A percentile compares a stretch with the other conserved stretches of the same genome.
phyloP scores from a whole-genome alignment of 1,140 invertebrate species.

The Cyrtorhinus lividipennis region DNA sequence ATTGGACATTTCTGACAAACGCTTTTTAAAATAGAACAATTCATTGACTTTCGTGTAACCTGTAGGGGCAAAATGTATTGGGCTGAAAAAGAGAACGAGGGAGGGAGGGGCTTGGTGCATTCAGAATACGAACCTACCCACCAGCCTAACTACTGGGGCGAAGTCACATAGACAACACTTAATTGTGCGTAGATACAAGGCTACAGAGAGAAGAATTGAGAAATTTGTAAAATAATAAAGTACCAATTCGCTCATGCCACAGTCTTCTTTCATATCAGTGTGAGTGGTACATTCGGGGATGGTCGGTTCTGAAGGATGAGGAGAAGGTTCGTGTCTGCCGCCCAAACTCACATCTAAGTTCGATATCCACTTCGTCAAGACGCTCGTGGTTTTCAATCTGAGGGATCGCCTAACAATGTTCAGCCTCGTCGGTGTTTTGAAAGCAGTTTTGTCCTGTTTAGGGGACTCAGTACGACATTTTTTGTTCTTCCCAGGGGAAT shows the following conservation, averaged over 20 bases:
- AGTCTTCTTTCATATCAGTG: constrained; percentile 11
- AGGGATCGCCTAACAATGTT: constrained; percentile 19
- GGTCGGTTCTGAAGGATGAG: not conserved
- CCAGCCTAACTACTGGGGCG: too few relatives aligned
- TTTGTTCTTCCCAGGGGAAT: not conserved
- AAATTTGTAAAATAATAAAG: too few relatives aligned
- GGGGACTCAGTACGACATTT: constrained; percentile 18
- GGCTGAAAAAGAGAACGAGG: too few relatives aligned
- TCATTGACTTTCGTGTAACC: too few relatives aligned
- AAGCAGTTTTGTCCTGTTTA: constrained; percentile 13
- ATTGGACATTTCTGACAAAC: too few relatives aligned
- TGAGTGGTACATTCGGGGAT: constrained; percentile 17
- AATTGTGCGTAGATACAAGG: too few relatives aligned
- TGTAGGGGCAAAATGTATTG: too few relatives aligned
- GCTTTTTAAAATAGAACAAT: too few relatives aligned
- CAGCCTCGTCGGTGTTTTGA: constrained; percentile 19
- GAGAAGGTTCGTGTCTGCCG: not conserved
- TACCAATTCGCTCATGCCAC: constrained; percentile 17
- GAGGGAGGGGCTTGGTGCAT: too few relatives aligned
- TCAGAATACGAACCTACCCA: too few relatives aligned
- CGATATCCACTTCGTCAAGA: constrained; percentile 21
- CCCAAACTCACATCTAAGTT: constrained; percentile 24
- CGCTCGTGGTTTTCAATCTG: constrained; percentile 18
- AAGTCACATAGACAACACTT: too few relatives aligned
- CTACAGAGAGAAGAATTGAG: too few relatives aligned